Evolutionary conservation across 2,888 invertebrate genomes (phyloP).

Genomic region (Spodoptera littoralis): DNA sequence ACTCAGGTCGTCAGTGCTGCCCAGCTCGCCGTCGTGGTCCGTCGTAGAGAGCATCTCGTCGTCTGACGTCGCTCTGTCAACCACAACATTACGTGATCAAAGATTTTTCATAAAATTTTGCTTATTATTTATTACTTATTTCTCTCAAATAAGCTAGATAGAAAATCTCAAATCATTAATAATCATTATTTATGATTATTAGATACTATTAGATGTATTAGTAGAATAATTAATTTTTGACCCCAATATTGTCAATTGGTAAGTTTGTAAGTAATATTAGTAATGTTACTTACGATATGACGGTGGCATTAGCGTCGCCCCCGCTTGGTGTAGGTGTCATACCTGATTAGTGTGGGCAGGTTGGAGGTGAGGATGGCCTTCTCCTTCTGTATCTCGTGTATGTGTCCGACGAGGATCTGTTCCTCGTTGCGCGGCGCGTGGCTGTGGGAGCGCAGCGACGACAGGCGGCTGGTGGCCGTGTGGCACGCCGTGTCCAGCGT

Average conservation of each 20-base stretch:
- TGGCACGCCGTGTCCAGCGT: constrained; percentile 96
- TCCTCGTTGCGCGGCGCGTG: constrained; percentile 91
- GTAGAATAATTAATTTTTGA: too few relatives aligned
- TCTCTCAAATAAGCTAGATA: too few relatives aligned
- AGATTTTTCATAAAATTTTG: too few relatives aligned
- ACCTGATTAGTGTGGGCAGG: constrained; percentile 92
- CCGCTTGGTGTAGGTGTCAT: constrained; percentile 1
- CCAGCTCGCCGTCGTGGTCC: constrained; percentile 93
- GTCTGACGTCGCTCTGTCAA: constrained; percentile 93
- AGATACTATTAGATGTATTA: too few relatives aligned
- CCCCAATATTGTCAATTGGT: neutral
- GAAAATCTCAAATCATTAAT: too few relatives aligned
- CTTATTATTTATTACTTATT: too few relatives aligned
- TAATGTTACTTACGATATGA: constrained; percentile 3
- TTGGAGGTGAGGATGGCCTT: constrained; percentile 94
- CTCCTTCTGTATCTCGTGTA: constrained; percentile 94
- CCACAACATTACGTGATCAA: too few relatives aligned
- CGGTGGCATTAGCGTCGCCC: neutral
- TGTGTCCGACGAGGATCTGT: constrained; percentile 92
- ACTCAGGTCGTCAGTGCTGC: constrained; percentile 90
- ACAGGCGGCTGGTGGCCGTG: constrained; percentile 94
- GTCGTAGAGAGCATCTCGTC: constrained; percentile 94
- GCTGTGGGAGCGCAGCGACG: constrained; percentile 90
- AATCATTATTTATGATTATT: too few relatives aligned
- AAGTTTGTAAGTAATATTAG: constrained; percentile 4